Base-by-base conservation (phyloP, 2,113 vertebrate species). In the Heptranchias perlo region DNA sequence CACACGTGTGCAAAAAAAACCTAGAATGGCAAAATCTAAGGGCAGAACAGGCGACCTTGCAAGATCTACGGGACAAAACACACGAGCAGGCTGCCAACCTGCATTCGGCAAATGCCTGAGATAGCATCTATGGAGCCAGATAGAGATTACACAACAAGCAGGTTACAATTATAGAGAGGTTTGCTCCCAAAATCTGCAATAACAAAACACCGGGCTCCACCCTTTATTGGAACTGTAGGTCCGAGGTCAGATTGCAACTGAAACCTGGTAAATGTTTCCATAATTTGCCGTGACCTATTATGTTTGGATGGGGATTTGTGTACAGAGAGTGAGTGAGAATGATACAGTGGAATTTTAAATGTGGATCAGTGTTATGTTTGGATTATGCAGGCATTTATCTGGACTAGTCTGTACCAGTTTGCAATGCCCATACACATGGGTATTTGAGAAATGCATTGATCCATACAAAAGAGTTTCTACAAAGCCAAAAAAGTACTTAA, bases 231-330 rank as follows among this genome's bases (percentile, higher is more conserved):
- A 18, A 47, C 21, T 4, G 58, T 31, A 21, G 25, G 16, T 47
- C 4, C 4, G 39, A 49, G 44, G 23, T 25, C 39, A 49, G 64
- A 52, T 49, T 95, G 65, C 62, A 95, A 25, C n/a, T 52, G 94
- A 69, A 95, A 69, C 65, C 44, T 25, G 65, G 94, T 95, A 69
- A 95, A 69, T 73, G 44, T 95, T 95, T 49, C 47, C 87, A 69
- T 47, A 95, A 49, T 69, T 69, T 52, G 44, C 44, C 13, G 25
- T 49, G 64, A 52, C 25, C 93, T 95, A 49, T 69, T 52, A 69
- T 95, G 94, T 14, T 95, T 95, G 44, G 23, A 94, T 67, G 39
- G 93, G 25, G 39, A 69, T 95, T 65, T 52, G 65, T 52, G 65
- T 35, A 95, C 64, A 35, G 47, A 14, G 18, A 93, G 91, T 95